Base-by-base conservation (phyloP, 2,113 vertebrate species). In the Glaucomys volans region DNA sequence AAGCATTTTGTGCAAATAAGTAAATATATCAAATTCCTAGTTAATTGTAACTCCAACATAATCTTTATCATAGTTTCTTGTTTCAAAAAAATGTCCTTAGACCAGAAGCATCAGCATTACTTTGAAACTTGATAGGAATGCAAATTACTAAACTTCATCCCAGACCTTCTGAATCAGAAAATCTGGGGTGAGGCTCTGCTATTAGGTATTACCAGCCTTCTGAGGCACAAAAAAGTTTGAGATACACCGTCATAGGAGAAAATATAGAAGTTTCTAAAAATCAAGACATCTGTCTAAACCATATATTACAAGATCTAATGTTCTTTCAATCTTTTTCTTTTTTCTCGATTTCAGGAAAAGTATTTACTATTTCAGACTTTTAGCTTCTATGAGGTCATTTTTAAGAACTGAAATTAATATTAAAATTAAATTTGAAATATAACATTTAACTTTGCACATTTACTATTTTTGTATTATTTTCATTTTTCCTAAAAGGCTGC, bases 381-480 rank as follows among this genome's bases (percentile, higher is more conserved):
- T 77, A 28, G 47, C 30, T 95, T 26, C 64, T 28, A 18, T 59
- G 67, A 89, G 76, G 54, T 84, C 47, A 90, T 93, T 95, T 94
- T 81, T 92, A 83, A 93, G 79, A 85, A 74, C 8, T 24, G 11
- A 77, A 92, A 95, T 24, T 22, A 30, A 66, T 87, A 97, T 90
- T 72, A 75, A n/a, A n/a, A n/a, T n/a, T n/a, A n/a, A n/a, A 92
- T 97, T 93, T 95, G 88, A 96, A 96, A 87, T 77, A 30, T 10
- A 93, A 0, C 75, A 52, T 93, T 96, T 97, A 62, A 96, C 37
- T 97, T 95, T 17, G 28, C 69, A 82, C 5, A 54, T 87, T 92
- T 90, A 17, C 54, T 84, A 30, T 93, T 96, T 89, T 87, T 95
- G 22, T 69, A 64, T 92, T 37, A 72, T 94, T 84, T 95, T 62